Evolutionary conservation across 2,113 vertebrate species (phyloP).

Genomic region (Cololabis saira): DNA sequence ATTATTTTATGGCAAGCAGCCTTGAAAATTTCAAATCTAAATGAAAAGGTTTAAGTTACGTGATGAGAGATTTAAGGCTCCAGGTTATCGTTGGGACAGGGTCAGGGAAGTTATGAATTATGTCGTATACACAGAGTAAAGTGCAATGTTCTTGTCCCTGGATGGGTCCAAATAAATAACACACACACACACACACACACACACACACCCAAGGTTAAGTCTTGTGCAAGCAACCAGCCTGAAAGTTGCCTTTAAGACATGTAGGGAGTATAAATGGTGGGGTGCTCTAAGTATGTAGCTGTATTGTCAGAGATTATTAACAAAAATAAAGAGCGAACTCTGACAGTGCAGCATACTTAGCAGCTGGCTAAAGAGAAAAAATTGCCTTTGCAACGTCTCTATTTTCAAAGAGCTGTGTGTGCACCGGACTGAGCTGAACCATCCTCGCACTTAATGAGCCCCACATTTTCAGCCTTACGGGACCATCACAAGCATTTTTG

Average conservation of each 20-base stretch:
- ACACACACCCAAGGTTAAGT: slow-evolving; percentile 9
- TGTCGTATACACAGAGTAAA: neutral
- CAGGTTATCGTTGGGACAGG: neutral
- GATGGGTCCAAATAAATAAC: slow-evolving; percentile 17
- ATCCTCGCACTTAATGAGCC: slow-evolving; percentile 11
- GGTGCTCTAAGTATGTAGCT: neutral
- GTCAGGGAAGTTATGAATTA: slow-evolving; percentile 10
- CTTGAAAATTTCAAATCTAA: neutral
- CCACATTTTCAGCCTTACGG: slow-evolving; percentile 3
- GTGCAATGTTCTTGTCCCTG: neutral
- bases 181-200: neutral
- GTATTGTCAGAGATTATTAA: slow-evolving; percentile 24
- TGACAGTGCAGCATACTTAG: slow-evolving; percentile 1
- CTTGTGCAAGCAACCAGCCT: slow-evolving; percentile 9
- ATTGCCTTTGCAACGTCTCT: slow-evolving; percentile 11
- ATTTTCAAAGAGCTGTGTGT: neutral
- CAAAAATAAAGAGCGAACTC: slow-evolving; percentile 1
- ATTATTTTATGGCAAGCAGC: neutral
- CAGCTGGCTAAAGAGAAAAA: neutral
- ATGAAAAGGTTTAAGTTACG: slow-evolving; percentile 5
- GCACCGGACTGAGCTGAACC: neutral
- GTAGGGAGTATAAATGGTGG: neutral
- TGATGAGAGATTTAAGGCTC: neutral
- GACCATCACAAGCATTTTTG: neutral
- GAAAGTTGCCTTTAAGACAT: slow-evolving; percentile 20